Conservation (phyloP, 2,797 vertebrate species). For the Phalanger gymnotis region DNA sequence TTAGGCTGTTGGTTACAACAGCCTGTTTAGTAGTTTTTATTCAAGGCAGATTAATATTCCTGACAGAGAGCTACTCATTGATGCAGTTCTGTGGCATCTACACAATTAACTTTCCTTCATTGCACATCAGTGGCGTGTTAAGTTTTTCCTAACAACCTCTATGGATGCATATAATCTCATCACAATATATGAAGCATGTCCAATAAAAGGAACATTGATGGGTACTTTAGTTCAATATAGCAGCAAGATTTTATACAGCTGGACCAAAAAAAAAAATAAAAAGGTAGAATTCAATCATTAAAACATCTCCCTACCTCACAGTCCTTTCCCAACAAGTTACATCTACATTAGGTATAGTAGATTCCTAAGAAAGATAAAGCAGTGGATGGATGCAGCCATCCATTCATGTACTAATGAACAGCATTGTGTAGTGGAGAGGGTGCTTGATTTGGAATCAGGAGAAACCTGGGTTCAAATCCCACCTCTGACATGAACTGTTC, state of each 20-base stretch:
- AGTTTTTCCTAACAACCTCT: conserved; percentile 84
- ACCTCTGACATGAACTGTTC: not conserved
- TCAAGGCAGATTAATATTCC: conserved; percentile 80
- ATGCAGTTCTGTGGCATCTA: conserved; percentile 82
- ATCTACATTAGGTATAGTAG: conserved; percentile 64
- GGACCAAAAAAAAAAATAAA: conserved; percentile 81
- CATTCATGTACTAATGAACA: not conserved
- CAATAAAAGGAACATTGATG: conserved; percentile 84
- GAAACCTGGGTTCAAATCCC: not conserved
- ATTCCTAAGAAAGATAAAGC: conserved; percentile 65
- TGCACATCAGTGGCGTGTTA: conserved; percentile 84
- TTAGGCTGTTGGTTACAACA: conserved; percentile 82
- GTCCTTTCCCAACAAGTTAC: conserved; percentile 56
- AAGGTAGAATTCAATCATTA: conserved; percentile 79
- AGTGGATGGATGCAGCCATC: conserved; percentile 43
- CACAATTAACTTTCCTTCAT: conserved; percentile 84
- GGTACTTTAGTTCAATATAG: conserved; percentile 82
- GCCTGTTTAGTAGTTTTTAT: conserved; percentile 81
- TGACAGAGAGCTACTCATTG: conserved; percentile 77
- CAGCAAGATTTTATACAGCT: conserved; percentile 80
- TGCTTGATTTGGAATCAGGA: not conserved
- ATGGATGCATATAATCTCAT: conserved; percentile 82
- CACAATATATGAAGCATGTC: conserved; percentile 84
- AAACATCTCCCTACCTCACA: conserved; percentile 67
- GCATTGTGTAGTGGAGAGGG: not conserved